Conservation (phyloP, 1,140 invertebrate genomes). For the Aphelenchoides avenae region DNA sequence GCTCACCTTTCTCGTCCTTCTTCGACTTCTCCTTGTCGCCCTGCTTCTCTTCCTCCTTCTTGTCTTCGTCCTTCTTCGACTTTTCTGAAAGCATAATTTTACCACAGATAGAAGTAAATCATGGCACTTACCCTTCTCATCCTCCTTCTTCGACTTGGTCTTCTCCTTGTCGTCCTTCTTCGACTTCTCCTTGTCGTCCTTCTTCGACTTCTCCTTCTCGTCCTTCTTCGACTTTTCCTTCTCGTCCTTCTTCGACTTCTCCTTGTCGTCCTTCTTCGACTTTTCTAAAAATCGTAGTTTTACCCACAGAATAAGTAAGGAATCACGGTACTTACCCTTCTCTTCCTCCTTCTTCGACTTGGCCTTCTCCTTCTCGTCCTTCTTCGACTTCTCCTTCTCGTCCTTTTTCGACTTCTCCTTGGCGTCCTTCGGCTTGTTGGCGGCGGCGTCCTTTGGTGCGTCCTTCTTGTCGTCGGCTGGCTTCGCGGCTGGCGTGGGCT, state of each 20-base stretch:
- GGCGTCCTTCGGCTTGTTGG: constrained; percentile 8
- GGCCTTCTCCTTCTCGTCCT: constrained; percentile 15
- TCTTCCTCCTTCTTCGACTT: constrained; percentile 32
- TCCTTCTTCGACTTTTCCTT: constrained; percentile 22
- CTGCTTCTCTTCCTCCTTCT: constrained; percentile 23
- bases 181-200: constrained; percentile 16
- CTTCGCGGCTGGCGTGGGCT: no score
- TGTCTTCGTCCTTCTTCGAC: constrained; percentile 21
- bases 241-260: constrained; percentile 5
- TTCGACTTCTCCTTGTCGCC: constrained; percentile 21
- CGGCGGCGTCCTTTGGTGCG: constrained; percentile 4
- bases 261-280: neutral
- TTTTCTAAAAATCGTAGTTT: neutral
- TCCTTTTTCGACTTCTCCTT: constrained; percentile 21
- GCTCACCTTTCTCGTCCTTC: no score
- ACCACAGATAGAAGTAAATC: no score
- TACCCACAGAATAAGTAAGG: no score
- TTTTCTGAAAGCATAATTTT: no score
- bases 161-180: constrained; percentile 22
- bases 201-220: constrained; percentile 16
- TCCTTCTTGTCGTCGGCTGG: neutral
- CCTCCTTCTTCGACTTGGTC: constrained; percentile 28
- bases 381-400: constrained; percentile 20
- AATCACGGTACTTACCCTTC: no score
- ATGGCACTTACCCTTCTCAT: no score